Percentiles rank a stretch among this genome's conserved stretches.
phyloP scores from a whole-genome alignment of 1,140 invertebrate species.

The Pseudobourletiella spinata region DNA sequence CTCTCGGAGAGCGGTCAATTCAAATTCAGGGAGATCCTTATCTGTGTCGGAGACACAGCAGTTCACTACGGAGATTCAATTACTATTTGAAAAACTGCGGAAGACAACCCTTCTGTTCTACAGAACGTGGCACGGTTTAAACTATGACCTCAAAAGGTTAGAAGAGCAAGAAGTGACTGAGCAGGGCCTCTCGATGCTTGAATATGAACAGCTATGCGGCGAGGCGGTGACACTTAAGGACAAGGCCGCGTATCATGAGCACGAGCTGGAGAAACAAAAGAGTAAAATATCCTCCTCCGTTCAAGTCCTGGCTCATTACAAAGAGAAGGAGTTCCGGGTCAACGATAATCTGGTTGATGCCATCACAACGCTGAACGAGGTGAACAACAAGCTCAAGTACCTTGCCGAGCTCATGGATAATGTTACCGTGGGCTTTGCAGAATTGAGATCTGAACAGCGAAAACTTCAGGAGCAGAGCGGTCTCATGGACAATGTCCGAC shows the following conservation, averaged over 20 bases:
- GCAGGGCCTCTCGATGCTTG: not conserved
- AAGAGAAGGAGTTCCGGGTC: not conserved
- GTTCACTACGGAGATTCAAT: not conserved
- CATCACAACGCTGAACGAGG: too few relatives aligned
- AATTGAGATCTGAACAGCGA: not conserved
- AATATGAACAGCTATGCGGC: conserved; percentile 5
- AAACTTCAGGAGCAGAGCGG: not conserved
- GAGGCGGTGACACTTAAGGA: not conserved
- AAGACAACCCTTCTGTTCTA: not conserved
- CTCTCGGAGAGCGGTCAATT: not conserved
- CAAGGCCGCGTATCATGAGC: not conserved
- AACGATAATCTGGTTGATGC: not conserved
- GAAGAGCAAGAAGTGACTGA: not conserved
- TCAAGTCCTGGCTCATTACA: conserved; percentile 1
- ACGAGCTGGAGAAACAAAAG: conserved; percentile 1
- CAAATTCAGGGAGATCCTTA: conserved; percentile 14
- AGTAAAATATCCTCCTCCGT: not conserved
- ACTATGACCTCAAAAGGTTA: not conserved
- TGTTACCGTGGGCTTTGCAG: not conserved
- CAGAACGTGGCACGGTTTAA: not conserved
- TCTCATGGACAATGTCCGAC: not conserved
- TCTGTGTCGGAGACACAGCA: not conserved
- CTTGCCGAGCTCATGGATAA: not conserved
- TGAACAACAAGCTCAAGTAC: not conserved
- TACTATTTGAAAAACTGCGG: conserved; percentile 1